phyloP scores from a whole-genome alignment of 2,888 invertebrate species.

The Lepas anatifera region DNA sequence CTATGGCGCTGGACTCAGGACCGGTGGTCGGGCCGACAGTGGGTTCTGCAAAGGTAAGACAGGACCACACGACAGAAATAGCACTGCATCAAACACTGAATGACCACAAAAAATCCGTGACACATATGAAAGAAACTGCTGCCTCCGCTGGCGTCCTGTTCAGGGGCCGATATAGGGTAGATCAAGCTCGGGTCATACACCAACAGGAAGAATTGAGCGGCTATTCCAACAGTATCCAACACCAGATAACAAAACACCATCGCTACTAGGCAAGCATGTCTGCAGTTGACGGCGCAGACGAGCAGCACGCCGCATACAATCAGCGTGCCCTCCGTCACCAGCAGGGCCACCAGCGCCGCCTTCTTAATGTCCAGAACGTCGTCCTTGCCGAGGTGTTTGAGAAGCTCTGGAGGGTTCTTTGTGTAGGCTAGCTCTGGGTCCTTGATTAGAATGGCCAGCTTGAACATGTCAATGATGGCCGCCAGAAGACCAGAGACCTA shows the following conservation, averaged over 20 bases:
- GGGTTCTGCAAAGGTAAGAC: neutral
- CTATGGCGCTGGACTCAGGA: no score
- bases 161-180: neutral
- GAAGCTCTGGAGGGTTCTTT: neutral
- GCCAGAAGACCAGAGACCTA: neutral
- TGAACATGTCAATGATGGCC: constrained; percentile 12
- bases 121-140: neutral
- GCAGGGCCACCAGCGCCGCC: neutral
- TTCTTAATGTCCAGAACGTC: constrained; percentile 1
- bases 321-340: neutral
- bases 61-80: constrained; percentile 2
- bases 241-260: neutral
- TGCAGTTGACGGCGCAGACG: constrained; percentile 3
- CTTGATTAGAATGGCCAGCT: constrained; percentile 13
- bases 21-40: neutral
- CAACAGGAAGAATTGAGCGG: neutral
- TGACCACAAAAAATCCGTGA: neutral
- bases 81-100: neutral
- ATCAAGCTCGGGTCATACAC: neutral
- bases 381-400: neutral
- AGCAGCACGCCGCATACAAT: neutral
- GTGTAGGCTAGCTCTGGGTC: constrained; percentile 1
- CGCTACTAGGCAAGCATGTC: neutral
- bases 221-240: neutral
- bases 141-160: neutral